phyloP scores from a whole-genome alignment of 2,888 invertebrate species.

The Rhabditoides inermis region DNA sequence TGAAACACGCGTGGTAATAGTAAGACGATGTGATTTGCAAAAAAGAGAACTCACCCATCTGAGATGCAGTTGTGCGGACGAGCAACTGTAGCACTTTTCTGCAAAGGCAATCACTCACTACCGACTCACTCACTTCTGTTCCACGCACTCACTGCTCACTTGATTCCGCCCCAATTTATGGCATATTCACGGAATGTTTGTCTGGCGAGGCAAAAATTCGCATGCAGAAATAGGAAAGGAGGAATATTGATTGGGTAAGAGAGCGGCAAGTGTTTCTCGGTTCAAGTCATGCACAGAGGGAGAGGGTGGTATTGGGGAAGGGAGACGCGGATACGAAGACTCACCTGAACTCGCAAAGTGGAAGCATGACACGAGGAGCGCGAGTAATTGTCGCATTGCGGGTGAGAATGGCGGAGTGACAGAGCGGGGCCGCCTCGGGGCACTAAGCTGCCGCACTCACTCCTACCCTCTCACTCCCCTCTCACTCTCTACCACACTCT shows the following conservation, averaged over 20 bases:
- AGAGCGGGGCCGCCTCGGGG: background rate
- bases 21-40: background rate
- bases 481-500: background rate
- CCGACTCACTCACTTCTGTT: background rate
- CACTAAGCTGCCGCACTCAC: background rate
- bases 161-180: too few species aligned
- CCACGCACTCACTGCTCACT: too few species aligned
- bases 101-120: constrained; percentile 7
- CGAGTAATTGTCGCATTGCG: too few species aligned
- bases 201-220: background rate
- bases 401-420: background rate
- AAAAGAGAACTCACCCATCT: constrained; percentile 27
- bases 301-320: background rate
- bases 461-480: background rate
- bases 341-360: background rate
- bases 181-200: background rate
- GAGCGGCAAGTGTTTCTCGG: background rate
- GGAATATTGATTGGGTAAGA: background rate
- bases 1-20: constrained; percentile 10
- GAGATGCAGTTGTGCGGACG: constrained; percentile 27
- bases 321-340: background rate
- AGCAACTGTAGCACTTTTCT: constrained; percentile 42
- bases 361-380: background rate
- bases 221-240: constrained; percentile 1
- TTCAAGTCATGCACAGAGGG: background rate